phyloP scores from a whole-genome alignment of 2,888 invertebrate genomes.

The Brachypterus glaber region DNA sequence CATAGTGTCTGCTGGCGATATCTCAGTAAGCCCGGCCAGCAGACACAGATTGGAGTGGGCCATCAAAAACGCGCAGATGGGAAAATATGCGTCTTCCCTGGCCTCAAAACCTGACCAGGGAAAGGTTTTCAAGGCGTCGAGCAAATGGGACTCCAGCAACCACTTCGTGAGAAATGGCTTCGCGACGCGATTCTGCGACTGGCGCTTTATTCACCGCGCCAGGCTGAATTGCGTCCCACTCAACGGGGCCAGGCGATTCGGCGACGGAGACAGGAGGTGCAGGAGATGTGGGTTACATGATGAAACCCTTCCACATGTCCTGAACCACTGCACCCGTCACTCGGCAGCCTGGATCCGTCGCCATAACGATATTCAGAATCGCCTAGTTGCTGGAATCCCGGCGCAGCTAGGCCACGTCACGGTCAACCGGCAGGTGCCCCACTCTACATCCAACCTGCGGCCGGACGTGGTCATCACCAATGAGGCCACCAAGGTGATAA shows the following conservation, averaged over 20 bases:
- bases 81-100: no score
- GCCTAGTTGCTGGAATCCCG: conserved; percentile 19
- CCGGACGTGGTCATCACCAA: conserved; percentile 23
- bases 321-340: conserved; percentile 30
- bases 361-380: conserved; percentile 23
- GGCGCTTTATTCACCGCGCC: conserved; percentile 35
- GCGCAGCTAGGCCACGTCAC: conserved; percentile 10
- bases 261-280: conserved; percentile 18
- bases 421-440: conserved; percentile 14
- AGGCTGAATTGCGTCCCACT: conserved; percentile 30
- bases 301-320: conserved; percentile 33
- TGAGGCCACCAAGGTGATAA: conserved; percentile 17
- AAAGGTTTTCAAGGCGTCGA: conserved; percentile 22
- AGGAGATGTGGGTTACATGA: conserved; percentile 23
- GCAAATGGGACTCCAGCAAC: conserved; percentile 18
- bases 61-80: neutral
- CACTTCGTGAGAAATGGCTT: conserved; percentile 26
- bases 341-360: conserved; percentile 25
- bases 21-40: neutral
- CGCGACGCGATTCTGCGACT: conserved; percentile 33
- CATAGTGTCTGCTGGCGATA: conserved; percentile 1
- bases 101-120: conserved; percentile 27
- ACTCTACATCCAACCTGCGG: conserved; percentile 14
- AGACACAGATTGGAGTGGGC: neutral
- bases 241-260: conserved; percentile 19